Evolutionary conservation across 2,113 vertebrate species (phyloP), one percentile per base, ranked within the genome.

Genomic region (Corydoras maculifer): DNA sequence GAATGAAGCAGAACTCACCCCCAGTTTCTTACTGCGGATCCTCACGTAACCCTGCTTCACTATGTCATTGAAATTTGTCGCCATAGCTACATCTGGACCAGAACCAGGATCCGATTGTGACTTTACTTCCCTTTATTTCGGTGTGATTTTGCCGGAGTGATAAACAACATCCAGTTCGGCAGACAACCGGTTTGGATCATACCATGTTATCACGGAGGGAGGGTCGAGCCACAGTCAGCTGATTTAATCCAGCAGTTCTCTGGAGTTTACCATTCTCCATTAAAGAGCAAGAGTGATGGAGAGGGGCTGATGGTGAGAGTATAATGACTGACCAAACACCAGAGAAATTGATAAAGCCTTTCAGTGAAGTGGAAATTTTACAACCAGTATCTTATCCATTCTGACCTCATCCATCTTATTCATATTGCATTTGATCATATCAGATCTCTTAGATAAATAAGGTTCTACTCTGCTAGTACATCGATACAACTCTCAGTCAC

Each of bases 41-140:
- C 93, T 92, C 88, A 98, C 96, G 80, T 98, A 98, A 86, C 96
- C 95, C 86, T 98, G 96, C 86, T 98, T 98, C 82, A 98, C 94
- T 84, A 98, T 97, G 83, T 98, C 96, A 85, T 98, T 98, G 90
- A 98, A 98, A 93, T 97, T 98, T 86, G 95, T 97, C 88, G 96
- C 96, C 96, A 98, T 97, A 86, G 4, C 35, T 43, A 5, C 35
- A 43, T 43, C 35, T 43, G 35, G 35, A 43, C 35, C 35, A 8
- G 35, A 43, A 43, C 35, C 35, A 75, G 77, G 81, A 58, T 80
- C 81, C 69, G 15, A 73, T 69, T 75, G 65, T 78, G 80, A 77
- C 72, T 63, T 70, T 62, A 43, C 71, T 76, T 65, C 53, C 59
- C 70, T 53, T 73, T 59, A 61, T 15, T 18, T 29, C 11, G 29